Conservation (phyloP, 2,888 invertebrate species). For the Ormyrus labotus region DNA sequence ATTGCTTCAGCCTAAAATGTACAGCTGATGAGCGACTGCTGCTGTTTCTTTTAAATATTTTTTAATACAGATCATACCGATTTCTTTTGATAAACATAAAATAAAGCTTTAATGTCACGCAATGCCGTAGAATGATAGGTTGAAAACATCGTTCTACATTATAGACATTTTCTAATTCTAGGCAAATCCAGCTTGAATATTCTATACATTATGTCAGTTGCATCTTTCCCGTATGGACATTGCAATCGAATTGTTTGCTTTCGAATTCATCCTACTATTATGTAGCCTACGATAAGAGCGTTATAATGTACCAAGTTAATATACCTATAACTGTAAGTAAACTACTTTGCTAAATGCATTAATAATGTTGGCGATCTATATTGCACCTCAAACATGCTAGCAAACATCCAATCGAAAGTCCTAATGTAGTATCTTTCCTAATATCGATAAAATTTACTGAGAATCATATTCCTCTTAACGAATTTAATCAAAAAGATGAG, state of each 20-base stretch:
- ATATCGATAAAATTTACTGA: not conserved
- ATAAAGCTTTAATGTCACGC: too few relatives aligned
- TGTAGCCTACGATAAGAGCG: conserved; percentile 17
- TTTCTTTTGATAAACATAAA: too few relatives aligned
- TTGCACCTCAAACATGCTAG: not conserved
- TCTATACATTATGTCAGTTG: not conserved
- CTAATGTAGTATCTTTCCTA: not conserved
- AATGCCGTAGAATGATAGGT: too few relatives aligned
- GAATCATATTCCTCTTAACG: too few relatives aligned
- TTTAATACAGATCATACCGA: too few relatives aligned
- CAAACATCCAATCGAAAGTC: not conserved
- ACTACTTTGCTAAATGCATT: conserved; percentile 29
- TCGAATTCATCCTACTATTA: not conserved
- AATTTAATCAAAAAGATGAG: too few relatives aligned
- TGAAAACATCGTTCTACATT: too few relatives aligned
- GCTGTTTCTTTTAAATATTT: too few relatives aligned
- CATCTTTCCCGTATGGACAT: not conserved
- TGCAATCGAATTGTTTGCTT: conserved; percentile 18
- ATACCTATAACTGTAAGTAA: conserved; percentile 10
- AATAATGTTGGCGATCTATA: conserved; percentile 23
- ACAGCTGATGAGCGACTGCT: too few relatives aligned
- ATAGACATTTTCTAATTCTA: too few relatives aligned
- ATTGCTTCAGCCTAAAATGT: too few relatives aligned
- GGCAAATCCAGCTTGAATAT: too few relatives aligned
- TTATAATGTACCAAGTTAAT: conserved; percentile 20